A percentile compares a stretch with the other conserved stretches of the same genome.
Conservation (phyloP, 2,888 invertebrate species). For the Blastobasis lacticolella region DNA sequence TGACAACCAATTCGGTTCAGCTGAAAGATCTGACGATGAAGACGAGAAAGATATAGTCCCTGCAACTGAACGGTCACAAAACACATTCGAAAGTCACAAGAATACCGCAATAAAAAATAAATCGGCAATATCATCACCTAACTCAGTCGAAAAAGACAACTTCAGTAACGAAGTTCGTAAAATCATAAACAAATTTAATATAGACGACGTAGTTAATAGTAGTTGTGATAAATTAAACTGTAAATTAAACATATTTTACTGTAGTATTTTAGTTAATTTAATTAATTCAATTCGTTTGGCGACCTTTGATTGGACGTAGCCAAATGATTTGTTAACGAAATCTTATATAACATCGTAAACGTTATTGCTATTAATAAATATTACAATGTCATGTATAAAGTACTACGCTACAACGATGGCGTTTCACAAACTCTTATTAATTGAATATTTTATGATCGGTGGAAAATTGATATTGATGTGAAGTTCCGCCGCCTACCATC, state of each 20-base stretch:
- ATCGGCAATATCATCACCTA: slow-evolving; percentile 28
- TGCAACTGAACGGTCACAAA: slow-evolving; percentile 21
- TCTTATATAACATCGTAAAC: no score
- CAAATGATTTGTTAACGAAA: no score
- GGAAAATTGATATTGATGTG: slow-evolving; percentile 63
- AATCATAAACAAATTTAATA: slow-evolving; percentile 50
- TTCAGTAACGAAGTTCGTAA: slow-evolving; percentile 59
- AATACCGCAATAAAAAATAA: slow-evolving; percentile 39
- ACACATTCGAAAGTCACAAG: slow-evolving; percentile 14
- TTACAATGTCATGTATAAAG: no score
- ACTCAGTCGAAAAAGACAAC: slow-evolving; percentile 41
- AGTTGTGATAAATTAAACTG: slow-evolving; percentile 6
- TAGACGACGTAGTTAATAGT: slow-evolving; percentile 11
- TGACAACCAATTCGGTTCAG: slow-evolving; percentile 81
- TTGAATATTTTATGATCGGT: slow-evolving; percentile 41
- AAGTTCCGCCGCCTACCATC: slow-evolving; percentile 35
- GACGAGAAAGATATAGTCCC: slow-evolving; percentile 50
- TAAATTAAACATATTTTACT: slow-evolving; percentile 3
- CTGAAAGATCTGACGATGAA: slow-evolving; percentile 81
- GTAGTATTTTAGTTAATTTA: not conserved
- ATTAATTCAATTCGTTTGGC: no score
- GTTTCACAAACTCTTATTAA: slow-evolving; percentile 31
- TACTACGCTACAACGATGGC: no score
- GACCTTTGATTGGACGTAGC: no score
- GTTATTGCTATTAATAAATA: no score